Base-by-base conservation (phyloP, 2,113 vertebrate genomes). In the Bothrops jararaca region DNA sequence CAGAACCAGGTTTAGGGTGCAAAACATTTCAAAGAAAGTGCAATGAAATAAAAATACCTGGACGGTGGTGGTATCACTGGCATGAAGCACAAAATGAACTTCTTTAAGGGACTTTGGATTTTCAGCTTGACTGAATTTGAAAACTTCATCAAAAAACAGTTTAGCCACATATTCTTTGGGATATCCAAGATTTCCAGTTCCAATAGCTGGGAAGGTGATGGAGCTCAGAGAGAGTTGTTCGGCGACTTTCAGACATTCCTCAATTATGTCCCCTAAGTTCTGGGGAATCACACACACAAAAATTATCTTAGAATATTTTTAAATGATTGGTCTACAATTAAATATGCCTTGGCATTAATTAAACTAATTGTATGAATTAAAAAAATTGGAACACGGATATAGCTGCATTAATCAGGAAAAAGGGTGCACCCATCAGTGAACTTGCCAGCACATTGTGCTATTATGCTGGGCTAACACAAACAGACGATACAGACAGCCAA, bases 151-250 rank as follows among this genome's bases (percentile, higher is more conserved):
- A 93, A 98, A 95, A 91, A 99, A 95, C 89, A 98, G 45, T 12
- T 97, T 95, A 22, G 98, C 98, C 74, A 98, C 98, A 2, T 97
- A 0, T 2, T 92, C 15, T 95, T 96, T 98, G 0, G 98, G 98
- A 93, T 98, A 99, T 64, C 96, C 96, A 93, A 99, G 91, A 45
- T 98, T 98, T 87, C 99, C 99, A 2, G 98, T 98, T 29, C 99
- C 99, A 89, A 99, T 98, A 0, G 98, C 98, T 85, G 99, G 98
- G 95, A 99, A 98, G n/a, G 98, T 96, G 94, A 99, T 98, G 11
- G 99, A 98, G 13, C 94, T 95, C 42, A 97, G 95, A 52, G 94
- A 94, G 0, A 91, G 85, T 0, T 88, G 56, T 86, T 99, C 98
- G 4, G 98, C 97, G 92, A 86, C 95, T 42, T 89, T 10, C 96